Base-by-base conservation (phyloP, 2,888 invertebrate genomes). In the Amblyjoppa fuscipennis region DNA sequence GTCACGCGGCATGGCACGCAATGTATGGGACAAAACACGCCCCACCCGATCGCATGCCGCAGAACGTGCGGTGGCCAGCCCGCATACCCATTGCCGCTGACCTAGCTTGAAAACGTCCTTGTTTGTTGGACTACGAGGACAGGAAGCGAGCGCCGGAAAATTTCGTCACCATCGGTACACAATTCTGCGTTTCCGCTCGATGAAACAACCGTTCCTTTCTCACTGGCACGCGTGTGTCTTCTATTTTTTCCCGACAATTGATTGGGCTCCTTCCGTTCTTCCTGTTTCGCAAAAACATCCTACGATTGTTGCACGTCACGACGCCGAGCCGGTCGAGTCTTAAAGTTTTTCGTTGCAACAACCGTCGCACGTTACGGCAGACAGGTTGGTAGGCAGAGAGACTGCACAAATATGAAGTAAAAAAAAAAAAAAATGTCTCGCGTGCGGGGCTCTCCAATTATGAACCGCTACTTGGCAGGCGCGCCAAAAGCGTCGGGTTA, bases 1-100 rank as follows among this genome's bases (percentile, higher is more conserved):
- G 87, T 86, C 83, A 86, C 73, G 87, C 84, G 75, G 78, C 81
- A 83, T 82, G 85, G 78, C 81, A 83, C 86, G 81, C 77, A 82
- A 79, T 71, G 76, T 53, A 79, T 75, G 83, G 75, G 70, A 76
- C 76, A 64, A 78, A 79, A 79, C 78, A 81, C 82, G 80, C 82
- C 84, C 74, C 71, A 45, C 45, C 68, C 73, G 56, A 81, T 78
- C 73, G 56, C 80, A 80, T 71, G 70, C 75, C 53, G 71, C 75
- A 51, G 51, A 49, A 51, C 77, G 71, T 82, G 82, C 56, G 20
- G 66, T 66, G 11, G 28, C 73, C 45, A 41, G 66, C 56, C 66
- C 45, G 64, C 66, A 25, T 56, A 73, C 34, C 64, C 78, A 75
- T 53, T 38, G 59, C 75, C 20, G 51, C 66, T 51, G 31, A 41